Evolutionary conservation across 2,113 vertebrate genomes (phyloP).

Genomic region (Onychorhynchus coronatus): DNA sequence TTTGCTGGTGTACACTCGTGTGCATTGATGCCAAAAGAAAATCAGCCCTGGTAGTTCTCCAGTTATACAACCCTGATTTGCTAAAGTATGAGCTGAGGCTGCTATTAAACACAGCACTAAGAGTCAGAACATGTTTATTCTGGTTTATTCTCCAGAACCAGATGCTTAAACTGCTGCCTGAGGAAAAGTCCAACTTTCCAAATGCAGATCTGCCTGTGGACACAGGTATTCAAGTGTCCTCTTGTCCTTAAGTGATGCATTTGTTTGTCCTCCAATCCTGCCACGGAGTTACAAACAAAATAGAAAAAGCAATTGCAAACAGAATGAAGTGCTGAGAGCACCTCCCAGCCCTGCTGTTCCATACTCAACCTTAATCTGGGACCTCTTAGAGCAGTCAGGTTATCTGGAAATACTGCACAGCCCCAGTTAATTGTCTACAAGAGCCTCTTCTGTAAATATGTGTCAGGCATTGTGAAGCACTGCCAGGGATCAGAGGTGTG

Average conservation of each 20-base stretch:
- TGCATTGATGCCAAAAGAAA: not conserved
- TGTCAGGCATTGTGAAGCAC: not conserved
- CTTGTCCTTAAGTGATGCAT: not conserved
- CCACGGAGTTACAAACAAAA: not conserved
- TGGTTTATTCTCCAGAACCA: not conserved
- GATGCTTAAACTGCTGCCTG: not conserved
- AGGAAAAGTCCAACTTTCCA: not conserved
- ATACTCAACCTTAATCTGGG: not conserved
- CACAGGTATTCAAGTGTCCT: not conserved
- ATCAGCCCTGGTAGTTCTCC: not conserved
- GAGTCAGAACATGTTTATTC: not conserved
- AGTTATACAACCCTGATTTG: not conserved
- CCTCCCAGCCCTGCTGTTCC: accelerated
- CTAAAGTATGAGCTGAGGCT: not conserved
- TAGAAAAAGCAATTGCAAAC: not conserved
- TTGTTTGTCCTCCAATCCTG: not conserved
- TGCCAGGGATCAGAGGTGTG: conserved; percentile 10
- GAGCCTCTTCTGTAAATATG: not conserved
- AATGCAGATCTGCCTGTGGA: not conserved
- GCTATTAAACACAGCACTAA: not conserved
- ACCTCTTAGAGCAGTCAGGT: not conserved
- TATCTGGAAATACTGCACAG: not conserved
- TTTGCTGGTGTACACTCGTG: not conserved
- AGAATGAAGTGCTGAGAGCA: not conserved
- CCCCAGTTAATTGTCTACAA: not conserved